These are phyloP conservation scores for Heliconius erato DNA, from an alignment of 2,888 invertebrate genomes.

Conservation along the genomic window DNA sequence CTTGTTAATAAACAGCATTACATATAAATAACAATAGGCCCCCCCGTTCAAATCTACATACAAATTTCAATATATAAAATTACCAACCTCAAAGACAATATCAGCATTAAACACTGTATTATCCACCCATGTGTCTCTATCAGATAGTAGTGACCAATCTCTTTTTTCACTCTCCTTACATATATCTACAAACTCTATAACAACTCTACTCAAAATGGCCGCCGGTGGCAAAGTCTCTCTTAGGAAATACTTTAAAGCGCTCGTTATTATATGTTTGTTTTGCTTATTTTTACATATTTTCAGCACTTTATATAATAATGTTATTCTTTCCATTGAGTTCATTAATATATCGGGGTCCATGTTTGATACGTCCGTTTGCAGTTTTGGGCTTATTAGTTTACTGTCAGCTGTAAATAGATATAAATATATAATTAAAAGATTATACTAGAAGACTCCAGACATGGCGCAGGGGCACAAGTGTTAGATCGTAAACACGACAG, in stretches of 20 bases:
- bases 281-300: constrained; percentile 62
- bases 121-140: constrained; percentile 67
- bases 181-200: constrained; percentile 80
- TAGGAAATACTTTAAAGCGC: constrained; percentile 73
- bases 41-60: too few species aligned
- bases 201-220: constrained; percentile 78
- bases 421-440: neutral
- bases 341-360: constrained; percentile 82
- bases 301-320: constrained; percentile 74
- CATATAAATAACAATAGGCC: neutral
- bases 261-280: constrained; percentile 63
- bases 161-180: constrained; percentile 72
- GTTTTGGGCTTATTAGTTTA: constrained; percentile 74
- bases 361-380: constrained; percentile 76
- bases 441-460: too few species aligned
- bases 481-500: too few species aligned
- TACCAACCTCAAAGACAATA: neutral
- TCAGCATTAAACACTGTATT: constrained; percentile 92
- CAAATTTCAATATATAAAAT: neutral
- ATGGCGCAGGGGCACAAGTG: too few species aligned
- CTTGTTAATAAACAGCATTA: neutral
- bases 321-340: constrained; percentile 81
- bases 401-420: constrained; percentile 69
- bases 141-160: constrained; percentile 59
- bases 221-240: constrained; percentile 82